Percentiles rank a stretch among this genome's conserved stretches.
Conservation (phyloP, 2,797 vertebrate species). For the Pempheris klunzingeri region DNA sequence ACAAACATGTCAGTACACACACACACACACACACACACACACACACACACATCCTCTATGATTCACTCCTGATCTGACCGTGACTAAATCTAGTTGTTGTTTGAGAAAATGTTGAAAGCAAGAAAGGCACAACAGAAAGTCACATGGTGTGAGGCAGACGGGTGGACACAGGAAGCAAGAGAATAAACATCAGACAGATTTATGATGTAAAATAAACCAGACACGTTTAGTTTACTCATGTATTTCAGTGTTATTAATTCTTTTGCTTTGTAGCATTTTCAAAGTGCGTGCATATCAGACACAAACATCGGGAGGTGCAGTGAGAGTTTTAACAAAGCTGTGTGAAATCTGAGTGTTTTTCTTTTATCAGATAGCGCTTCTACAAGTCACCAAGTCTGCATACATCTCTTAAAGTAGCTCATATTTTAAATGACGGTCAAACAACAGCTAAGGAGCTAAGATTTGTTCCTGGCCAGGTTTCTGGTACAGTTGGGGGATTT, state of each 20-base stretch:
- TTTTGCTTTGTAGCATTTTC: not conserved
- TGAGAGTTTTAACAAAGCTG: conserved; percentile 13
- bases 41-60: not conserved
- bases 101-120: conserved; percentile 29
- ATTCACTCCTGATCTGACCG: conserved; percentile 19
- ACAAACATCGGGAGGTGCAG: not conserved
- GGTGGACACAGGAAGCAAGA: conserved; percentile 27
- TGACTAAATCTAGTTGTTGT: conserved; percentile 40
- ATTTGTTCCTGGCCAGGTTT: conserved; percentile 25
- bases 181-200: conserved; percentile 32
- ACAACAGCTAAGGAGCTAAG: conserved; percentile 14
- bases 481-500: conserved; percentile 52
- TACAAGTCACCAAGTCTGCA: conserved; percentile 5
- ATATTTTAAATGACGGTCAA: conserved; percentile 28
- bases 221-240: conserved; percentile 23
- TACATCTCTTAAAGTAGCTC: conserved; percentile 10
- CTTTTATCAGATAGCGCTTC: not conserved
- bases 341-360: conserved; percentile 8
- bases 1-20: conserved; percentile 20
- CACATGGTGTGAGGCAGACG: conserved; percentile 19
- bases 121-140: conserved; percentile 34
- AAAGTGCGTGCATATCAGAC: not conserved
- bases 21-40: conserved; percentile 14
- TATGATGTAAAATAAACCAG: conserved; percentile 28
- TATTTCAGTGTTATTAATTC: not conserved